Percentiles rank a stretch among this genome's conserved stretches.
phyloP scores from a whole-genome alignment of 64 coral and sea anemone species.

The Exaiptasia diaphana region DNA sequence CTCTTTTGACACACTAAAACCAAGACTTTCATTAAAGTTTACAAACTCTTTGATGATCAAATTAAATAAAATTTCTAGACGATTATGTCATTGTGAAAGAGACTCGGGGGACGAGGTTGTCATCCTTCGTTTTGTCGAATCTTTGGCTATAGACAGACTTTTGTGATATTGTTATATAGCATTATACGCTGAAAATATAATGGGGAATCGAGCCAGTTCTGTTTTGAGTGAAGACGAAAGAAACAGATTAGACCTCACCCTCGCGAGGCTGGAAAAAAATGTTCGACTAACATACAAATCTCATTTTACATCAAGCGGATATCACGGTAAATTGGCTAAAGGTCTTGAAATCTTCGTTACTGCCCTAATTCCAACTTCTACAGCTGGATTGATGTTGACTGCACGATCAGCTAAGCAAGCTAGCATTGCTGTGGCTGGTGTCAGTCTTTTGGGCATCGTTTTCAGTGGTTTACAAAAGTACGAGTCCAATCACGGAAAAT shows the following conservation, averaged over 20 bases:
- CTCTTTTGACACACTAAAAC: no score
- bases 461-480: constrained; percentile 18
- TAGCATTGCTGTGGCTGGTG: background rate
- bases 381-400: constrained; percentile 1
- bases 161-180: no score
- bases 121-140: no score
- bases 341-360: background rate
- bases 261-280: constrained; percentile 12
- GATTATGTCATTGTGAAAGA: no score
- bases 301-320: constrained; percentile 31
- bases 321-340: constrained; percentile 16
- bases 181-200: no score
- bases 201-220: no score
- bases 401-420: background rate
- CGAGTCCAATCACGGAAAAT: background rate
- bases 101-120: no score
- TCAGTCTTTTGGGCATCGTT: constrained; percentile 7
- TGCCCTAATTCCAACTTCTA: background rate
- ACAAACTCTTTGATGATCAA: no score
- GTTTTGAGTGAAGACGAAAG: background rate
- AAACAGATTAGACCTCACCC: background rate
- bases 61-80: no score
- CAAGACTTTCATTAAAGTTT: no score
- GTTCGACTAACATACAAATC: constrained; percentile 33
- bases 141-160: no score